Percentiles rank a stretch among this genome's conserved stretches.
phyloP scores from a whole-genome alignment of 2,797 vertebrate species.

The Tamandua tetradactyla region DNA sequence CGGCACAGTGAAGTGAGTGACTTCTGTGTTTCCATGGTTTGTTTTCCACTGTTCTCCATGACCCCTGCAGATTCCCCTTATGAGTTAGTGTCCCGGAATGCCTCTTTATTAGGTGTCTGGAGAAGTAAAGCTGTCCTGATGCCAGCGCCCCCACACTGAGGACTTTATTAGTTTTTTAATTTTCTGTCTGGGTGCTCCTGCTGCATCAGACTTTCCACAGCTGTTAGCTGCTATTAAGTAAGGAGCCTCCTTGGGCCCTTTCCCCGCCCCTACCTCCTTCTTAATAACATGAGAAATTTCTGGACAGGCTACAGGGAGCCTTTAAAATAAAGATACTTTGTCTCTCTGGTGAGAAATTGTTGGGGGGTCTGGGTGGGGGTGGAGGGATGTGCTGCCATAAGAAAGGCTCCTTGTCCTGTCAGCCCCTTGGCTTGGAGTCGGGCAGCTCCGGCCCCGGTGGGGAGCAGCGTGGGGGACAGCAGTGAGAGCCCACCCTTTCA shows the following conservation, averaged over 20 bases:
- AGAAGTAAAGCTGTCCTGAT: constrained; percentile 86
- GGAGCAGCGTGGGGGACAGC: neutral
- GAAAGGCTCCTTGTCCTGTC: neutral
- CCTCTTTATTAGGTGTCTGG: constrained; percentile 89
- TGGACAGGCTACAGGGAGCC: constrained; percentile 51
- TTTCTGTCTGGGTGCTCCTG: constrained; percentile 88
- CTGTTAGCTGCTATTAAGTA: constrained; percentile 83
- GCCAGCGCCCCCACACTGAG: constrained; percentile 88
- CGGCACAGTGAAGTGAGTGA: constrained; percentile 70
- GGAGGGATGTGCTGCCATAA: neutral
- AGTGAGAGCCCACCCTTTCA: neutral
- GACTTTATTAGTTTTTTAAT: constrained; percentile 89
- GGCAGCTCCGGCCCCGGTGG: neutral
- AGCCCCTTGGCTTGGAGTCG: neutral
- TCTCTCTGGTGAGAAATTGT: constrained; percentile 5
- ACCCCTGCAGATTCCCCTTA: constrained; percentile 86
- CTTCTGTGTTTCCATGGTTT: constrained; percentile 83
- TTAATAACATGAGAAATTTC: constrained; percentile 62
- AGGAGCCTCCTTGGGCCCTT: constrained; percentile 63
- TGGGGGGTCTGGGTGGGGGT: neutral
- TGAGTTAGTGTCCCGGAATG: constrained; percentile 89
- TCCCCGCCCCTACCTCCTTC: constrained; percentile 47
- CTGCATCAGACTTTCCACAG: constrained; percentile 88
- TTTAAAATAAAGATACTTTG: constrained; percentile 57
- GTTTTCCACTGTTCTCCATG: constrained; percentile 82